phyloP scores from a whole-genome alignment of 2,797 vertebrate species.

The Okamejei kenojei region DNA sequence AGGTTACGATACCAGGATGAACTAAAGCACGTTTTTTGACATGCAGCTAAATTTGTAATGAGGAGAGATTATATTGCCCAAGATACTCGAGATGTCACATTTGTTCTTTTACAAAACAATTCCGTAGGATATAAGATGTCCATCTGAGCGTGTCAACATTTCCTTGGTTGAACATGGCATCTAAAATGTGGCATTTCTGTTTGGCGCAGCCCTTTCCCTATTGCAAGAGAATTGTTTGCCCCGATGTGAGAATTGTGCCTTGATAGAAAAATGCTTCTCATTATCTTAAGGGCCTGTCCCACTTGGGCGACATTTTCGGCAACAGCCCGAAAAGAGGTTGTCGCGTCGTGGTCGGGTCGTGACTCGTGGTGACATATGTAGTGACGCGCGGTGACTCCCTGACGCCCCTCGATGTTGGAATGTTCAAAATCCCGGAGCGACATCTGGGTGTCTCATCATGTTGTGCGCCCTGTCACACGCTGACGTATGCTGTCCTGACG shows the following conservation, averaged over 20 bases:
- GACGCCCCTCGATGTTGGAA: too few relatives aligned
- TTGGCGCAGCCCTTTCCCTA: background rate
- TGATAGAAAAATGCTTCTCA: background rate
- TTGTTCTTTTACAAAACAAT: background rate
- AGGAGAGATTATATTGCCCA: background rate
- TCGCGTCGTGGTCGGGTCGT: too few relatives aligned
- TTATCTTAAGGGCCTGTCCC: too few relatives aligned
- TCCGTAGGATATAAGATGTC: background rate
- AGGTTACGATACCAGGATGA: too few relatives aligned
- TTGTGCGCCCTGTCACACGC: too few relatives aligned
- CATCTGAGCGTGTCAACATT: background rate
- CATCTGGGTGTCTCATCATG: too few relatives aligned
- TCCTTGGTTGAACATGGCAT: background rate
- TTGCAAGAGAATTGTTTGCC: background rate
- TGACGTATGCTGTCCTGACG: too few relatives aligned
- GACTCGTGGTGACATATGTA: too few relatives aligned
- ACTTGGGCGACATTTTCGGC: too few relatives aligned
- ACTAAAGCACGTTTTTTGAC: background rate
- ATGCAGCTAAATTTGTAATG: background rate
- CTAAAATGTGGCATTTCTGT: background rate
- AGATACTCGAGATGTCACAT: background rate
- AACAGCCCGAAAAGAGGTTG: too few relatives aligned
- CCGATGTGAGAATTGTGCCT: background rate
- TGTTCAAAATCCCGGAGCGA: too few relatives aligned
- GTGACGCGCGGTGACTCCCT: too few relatives aligned